Evolutionary conservation across 2,113 vertebrate species (phyloP).

Genomic region (Todiramphus chloris): DNA sequence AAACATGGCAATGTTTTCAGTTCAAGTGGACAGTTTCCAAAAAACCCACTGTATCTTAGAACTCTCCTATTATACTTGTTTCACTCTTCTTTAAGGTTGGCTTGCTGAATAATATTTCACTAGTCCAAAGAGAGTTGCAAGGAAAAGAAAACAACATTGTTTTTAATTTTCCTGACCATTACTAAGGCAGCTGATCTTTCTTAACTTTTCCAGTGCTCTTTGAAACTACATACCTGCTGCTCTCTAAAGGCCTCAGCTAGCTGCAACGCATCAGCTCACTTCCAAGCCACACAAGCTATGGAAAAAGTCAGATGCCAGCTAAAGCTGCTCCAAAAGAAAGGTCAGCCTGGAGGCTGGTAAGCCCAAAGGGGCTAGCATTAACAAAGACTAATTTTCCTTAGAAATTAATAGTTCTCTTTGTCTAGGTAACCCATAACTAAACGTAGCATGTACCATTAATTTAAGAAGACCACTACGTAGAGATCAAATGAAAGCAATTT

Average conservation of each 20-base stretch:
- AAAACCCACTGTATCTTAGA: background rate
- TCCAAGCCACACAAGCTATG: conserved; percentile 29
- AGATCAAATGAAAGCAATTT: background rate
- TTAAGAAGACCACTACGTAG: background rate
- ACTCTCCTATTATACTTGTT: background rate
- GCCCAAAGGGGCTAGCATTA: background rate
- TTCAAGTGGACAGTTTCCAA: background rate
- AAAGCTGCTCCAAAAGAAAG: conserved; percentile 22
- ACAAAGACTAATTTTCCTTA: background rate
- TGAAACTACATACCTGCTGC: background rate
- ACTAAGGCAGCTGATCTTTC: background rate
- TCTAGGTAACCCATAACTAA: background rate
- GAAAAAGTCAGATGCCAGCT: conserved; percentile 25
- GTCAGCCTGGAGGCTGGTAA: background rate
- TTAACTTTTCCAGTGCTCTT: conserved; percentile 1
- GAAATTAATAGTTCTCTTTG: background rate
- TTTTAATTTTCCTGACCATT: background rate
- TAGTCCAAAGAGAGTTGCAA: background rate
- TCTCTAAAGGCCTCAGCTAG: conserved; percentile 17
- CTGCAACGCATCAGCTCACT: background rate
- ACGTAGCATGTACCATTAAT: background rate
- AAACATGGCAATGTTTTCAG: background rate
- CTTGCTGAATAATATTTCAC: background rate
- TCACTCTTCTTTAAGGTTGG: background rate
- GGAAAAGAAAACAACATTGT: background rate